Base-by-base conservation (phyloP, 2,797 vertebrate genomes). In the Manis pentadactyla region DNA sequence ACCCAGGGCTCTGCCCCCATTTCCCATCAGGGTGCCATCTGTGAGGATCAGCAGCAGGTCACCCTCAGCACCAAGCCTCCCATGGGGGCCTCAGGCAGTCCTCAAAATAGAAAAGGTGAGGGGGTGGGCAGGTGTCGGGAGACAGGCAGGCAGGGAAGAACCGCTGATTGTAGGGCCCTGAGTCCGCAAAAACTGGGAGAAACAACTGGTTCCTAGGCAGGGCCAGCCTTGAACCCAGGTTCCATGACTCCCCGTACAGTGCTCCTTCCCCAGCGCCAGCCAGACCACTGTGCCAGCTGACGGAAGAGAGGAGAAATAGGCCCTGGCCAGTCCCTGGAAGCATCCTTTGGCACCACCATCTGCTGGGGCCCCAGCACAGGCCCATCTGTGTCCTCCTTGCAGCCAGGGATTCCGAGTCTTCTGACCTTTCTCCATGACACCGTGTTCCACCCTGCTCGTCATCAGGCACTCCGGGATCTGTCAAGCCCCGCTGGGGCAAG, bases 321-420 rank as follows among this genome's bases (percentile, higher is more conserved):
- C 49, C 61, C 8, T 1, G 0, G 39, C 66, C 2, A 0, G 21
- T 12, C 42, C 82, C 86, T 0, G 0, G 53, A 64, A 12, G 12
- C 49, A 55, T 29, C 55, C 27, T 31, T 39, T 21, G 0, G 51
- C 79, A 21, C 73, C 17, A 0, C 17, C 4, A 5, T 14, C 39
- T 37, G 21, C 55, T 7, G 1, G 42, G 59, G 57, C 64, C 83
- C 68, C 39, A 12, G 4, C n/a, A 39, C 0, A 1, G 1, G 31
- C 49, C 39, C 11, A 0, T 4, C 63, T 39, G 19, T 0, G 0
- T 4, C 0, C 0, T 18, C 69, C 34, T 29, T 7, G 5, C 25
- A 25, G 14, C 19, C 9, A 1, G 51, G 6, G 4, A 5, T 17
- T 49, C 88, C 10, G 1, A 34, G 15, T 27, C 34, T 42, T 29